Percentiles rank a stretch among this genome's conserved stretches.
These are phyloP conservation scores for Anolis apletophallus DNA, from an alignment of 2,797 vertebrate species.

Conservation along the genomic window DNA sequence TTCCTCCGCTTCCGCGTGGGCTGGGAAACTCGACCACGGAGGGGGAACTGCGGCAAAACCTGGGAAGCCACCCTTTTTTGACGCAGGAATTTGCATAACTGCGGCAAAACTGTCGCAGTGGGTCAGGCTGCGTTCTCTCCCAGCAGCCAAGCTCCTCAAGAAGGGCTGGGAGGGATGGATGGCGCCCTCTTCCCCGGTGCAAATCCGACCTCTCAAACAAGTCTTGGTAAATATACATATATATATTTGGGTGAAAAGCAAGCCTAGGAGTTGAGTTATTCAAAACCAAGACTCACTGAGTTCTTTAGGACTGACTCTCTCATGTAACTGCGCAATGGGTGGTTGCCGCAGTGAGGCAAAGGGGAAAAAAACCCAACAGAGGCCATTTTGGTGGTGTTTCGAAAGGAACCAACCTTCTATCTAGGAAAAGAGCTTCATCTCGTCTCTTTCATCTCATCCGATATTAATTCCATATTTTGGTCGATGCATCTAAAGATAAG, in stretches of 20 bases:
- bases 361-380: neutral
- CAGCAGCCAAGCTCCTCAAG: neutral
- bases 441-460: fast-evolving
- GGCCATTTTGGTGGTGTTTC: slow-evolving; percentile 29
- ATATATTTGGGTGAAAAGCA: fast-evolving
- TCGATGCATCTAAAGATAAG: neutral
- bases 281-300: neutral
- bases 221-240: neutral
- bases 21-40: slow-evolving; percentile 45
- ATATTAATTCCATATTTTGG: neutral
- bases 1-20: neutral
- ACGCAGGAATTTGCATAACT: slow-evolving; percentile 75
- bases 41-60: slow-evolving; percentile 48
- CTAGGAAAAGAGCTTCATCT: neutral
- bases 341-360: too few relatives aligned
- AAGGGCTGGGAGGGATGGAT: too few relatives aligned
- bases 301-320: neutral
- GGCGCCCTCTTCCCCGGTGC: neutral
- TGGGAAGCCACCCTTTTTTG: slow-evolving; percentile 58
- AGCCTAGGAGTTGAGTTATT: neutral
- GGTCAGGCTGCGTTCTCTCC: neutral
- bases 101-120: slow-evolving; percentile 24
- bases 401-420: neutral
- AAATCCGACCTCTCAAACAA: neutral
- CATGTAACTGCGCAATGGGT: neutral